phyloP scores from a whole-genome alignment of 2,797 vertebrate genomes.

The Melanotaenia maccullochi region DNA sequence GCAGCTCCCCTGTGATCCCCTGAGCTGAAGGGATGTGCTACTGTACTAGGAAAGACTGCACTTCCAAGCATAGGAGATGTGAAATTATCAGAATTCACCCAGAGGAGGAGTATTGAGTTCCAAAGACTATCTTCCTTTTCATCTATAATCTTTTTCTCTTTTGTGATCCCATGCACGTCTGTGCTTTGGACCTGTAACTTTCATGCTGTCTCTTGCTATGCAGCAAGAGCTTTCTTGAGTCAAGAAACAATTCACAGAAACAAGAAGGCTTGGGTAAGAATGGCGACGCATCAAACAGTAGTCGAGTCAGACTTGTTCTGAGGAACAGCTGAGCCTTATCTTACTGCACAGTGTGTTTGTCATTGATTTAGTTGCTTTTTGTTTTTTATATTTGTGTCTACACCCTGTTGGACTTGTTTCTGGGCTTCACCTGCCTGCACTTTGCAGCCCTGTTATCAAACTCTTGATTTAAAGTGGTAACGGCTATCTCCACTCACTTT shows the following conservation, averaged over 20 bases:
- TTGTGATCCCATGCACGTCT: conserved; percentile 7
- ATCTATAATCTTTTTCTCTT: conserved; percentile 8
- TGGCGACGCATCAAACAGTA: conserved; percentile 1
- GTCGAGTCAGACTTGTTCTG: conserved; percentile 7
- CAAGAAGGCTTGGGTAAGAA: background rate
- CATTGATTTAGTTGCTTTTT: conserved; percentile 40
- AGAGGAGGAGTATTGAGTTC: conserved; percentile 6
- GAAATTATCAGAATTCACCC: conserved; percentile 7
- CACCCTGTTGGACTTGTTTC: conserved; percentile 4
- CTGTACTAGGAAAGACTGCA: conserved; percentile 10
- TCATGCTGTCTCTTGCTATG: conserved; percentile 17
- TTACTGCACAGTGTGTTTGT: conserved; percentile 17
- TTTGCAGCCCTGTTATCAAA: conserved; percentile 19
- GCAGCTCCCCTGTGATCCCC: background rate
- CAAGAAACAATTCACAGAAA: conserved; percentile 21
- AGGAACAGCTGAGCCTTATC: conserved; percentile 60
- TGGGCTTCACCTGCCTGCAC: conserved; percentile 1
- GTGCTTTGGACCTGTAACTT: conserved; percentile 28
- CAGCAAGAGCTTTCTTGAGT: conserved; percentile 21
- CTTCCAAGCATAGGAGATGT: conserved; percentile 11
- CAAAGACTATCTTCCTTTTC: conserved; percentile 18
- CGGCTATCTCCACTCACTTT: background rate
- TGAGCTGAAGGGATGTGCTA: background rate
- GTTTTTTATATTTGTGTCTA: background rate
- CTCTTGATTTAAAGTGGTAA: background rate